A percentile compares a stretch with the other conserved stretches of the same genome.
Evolutionary conservation across 2,113 vertebrate genomes (phyloP).

Genomic region (Panurus biarmicus): DNA sequence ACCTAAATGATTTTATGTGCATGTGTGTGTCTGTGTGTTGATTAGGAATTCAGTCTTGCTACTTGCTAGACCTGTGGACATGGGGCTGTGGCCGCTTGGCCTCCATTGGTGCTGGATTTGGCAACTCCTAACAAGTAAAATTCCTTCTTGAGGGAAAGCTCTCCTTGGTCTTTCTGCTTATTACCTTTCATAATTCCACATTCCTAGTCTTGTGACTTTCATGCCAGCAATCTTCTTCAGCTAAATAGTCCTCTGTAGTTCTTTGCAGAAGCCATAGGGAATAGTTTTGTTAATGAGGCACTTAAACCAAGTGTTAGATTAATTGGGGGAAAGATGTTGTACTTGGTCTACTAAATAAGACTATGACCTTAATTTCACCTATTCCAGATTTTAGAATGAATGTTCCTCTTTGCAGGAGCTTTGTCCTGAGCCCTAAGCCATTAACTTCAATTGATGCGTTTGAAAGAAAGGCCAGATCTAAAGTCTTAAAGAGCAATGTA

Average conservation of each 20-base stretch:
- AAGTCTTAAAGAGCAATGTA: neutral
- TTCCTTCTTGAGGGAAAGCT: neutral
- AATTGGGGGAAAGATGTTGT: neutral
- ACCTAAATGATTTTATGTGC: neutral
- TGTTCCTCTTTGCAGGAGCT: neutral
- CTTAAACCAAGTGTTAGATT: neutral
- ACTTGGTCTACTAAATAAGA: neutral
- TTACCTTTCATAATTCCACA: neutral
- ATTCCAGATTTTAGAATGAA: neutral
- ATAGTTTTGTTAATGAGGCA: neutral
- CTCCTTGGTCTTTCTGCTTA: neutral
- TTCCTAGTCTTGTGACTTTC: neutral
- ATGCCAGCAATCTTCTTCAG: neutral
- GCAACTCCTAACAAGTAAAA: neutral
- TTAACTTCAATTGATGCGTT: neutral
- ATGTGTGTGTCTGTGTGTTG: rapidly evolving
- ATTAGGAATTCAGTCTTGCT: neutral
- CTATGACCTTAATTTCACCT: neutral
- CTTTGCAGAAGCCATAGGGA: neutral
- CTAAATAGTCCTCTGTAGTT: neutral
- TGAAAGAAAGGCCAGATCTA: neutral
- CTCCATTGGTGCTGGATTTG: neutral
- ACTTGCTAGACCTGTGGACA: neutral
- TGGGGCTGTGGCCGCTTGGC: neutral
- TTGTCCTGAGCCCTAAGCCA: neutral